Evolutionary conservation across 2,888 invertebrate genomes (phyloP).

Genomic region (Drosophila kuntzei): DNA sequence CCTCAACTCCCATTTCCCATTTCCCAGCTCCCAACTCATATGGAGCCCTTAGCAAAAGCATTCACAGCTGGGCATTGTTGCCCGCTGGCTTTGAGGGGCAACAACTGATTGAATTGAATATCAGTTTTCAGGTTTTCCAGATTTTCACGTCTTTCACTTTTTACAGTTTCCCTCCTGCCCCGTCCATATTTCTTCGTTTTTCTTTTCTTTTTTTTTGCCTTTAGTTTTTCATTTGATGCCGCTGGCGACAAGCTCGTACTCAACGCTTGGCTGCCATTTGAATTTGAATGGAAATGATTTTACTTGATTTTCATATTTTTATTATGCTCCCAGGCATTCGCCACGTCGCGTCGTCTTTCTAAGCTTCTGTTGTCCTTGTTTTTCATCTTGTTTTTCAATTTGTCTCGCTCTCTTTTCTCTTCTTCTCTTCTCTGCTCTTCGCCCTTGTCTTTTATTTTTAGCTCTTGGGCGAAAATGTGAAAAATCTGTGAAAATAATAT

Average conservation of each 20-base stretch:
- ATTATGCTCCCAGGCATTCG: conserved; percentile 55
- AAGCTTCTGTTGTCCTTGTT: conserved; percentile 8
- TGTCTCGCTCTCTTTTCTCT: not conserved
- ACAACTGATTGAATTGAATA: conserved; percentile 78
- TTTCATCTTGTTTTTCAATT: not conserved
- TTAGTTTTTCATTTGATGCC: conserved; percentile 21
- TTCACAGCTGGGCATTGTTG: conserved; percentile 62
- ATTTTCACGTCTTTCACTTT: conserved; percentile 19
- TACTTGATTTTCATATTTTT: conserved; percentile 79
- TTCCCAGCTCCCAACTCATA: not conserved
- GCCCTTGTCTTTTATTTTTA: conserved; percentile 1
- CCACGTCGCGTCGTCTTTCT: conserved; percentile 32
- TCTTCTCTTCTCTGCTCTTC: too few relatives aligned
- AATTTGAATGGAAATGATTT: conserved; percentile 79
- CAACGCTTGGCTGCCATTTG: conserved; percentile 61
- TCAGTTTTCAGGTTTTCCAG: conserved; percentile 67
- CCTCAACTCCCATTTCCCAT: not conserved
- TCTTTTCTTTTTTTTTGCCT: not conserved
- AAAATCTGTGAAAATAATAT: conserved; percentile 20
- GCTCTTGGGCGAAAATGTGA: conserved; percentile 3
- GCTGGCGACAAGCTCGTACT: conserved; percentile 32
- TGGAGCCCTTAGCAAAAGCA: conserved; percentile 22
- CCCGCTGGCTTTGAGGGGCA: conserved; percentile 25
- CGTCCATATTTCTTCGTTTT: conserved; percentile 13
- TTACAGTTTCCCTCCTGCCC: conserved; percentile 10